Evolutionary conservation across 2,797 vertebrate species (phyloP), one percentile per base, ranked within the genome.

Genomic region (Lepilemur ruficaudatus): DNA sequence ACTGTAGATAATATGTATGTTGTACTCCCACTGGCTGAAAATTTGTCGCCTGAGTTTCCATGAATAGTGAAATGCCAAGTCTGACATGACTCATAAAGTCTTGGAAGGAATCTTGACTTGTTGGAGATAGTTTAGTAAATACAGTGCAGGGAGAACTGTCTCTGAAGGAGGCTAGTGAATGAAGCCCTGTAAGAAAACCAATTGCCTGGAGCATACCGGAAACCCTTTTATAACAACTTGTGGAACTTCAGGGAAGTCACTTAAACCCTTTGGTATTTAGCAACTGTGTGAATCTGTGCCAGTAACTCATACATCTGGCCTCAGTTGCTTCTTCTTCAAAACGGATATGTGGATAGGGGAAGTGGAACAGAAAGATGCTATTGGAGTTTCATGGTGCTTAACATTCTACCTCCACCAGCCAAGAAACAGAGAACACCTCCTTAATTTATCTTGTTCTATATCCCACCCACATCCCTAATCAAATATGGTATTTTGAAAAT

Each of bases 401-500:
- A 63, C 22, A 38, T 83, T 75, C 22, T 41, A 30, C 61, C 7
- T 87, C 11, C 83, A 17, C 20, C 30, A 35, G 35, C 9, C 30
- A 86, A n/a, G 28, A 85, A 90, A 65, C 7, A 78, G n/a, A 63
- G 48, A 89, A 48, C 0, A 32, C 0, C n/a, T 46, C 20, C 55
- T 90, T 59, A 76, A 28, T 4, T 35, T 84, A 15, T 70, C 22
- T n/a, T 65, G n/a, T 46, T 92, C 9, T 65, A 52, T 46, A 65
- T 35, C 63, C n/a, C 13, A 32, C 76, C 28, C 32, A 2, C 0
- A 7, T 7, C 12, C 57, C 65, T 72, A 89, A 46, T 93, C 85
- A 95, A 38, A 4, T 35, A 35, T 6, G 59, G 4, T 25, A 57
- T 83, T 94, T 97, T 92, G 55, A 89, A 81, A 96, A 80, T 85